Conservation (phyloP, 2,888 invertebrate species). For the Stenodema calcarata region DNA sequence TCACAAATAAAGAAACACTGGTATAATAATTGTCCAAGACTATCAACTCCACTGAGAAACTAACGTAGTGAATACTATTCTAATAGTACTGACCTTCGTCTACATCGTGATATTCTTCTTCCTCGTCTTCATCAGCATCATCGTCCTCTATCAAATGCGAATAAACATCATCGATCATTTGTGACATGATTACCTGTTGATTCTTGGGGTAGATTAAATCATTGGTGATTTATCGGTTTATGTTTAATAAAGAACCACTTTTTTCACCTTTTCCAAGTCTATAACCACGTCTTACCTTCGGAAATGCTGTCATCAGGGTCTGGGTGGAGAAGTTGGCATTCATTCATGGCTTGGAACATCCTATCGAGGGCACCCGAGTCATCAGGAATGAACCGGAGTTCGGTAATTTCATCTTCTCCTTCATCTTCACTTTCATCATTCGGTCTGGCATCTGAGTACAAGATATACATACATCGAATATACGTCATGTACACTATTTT, state of each 20-base stretch:
- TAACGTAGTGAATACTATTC: too few species aligned
- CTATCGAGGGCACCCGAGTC: constrained; percentile 69
- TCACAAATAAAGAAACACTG: too few species aligned
- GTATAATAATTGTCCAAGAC: too few species aligned
- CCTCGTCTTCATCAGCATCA: constrained; percentile 62
- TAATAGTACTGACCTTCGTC: too few species aligned
- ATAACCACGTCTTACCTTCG: constrained; percentile 54
- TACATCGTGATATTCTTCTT: constrained; percentile 63
- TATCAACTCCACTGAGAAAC: too few species aligned
- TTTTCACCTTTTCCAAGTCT: too few species aligned
- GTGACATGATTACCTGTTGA: too few species aligned
- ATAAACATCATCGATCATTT: constrained; percentile 58
- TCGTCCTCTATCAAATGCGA: constrained; percentile 62
- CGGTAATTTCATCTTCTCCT: constrained; percentile 68
- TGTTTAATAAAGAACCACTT: too few species aligned
- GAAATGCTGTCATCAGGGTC: constrained; percentile 70
- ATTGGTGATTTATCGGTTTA: too few species aligned
- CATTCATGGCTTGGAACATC: constrained; percentile 77
- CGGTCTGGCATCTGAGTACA: constrained; percentile 54
- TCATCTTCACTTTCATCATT: constrained; percentile 64
- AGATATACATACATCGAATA: too few species aligned
- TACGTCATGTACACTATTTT: too few species aligned
- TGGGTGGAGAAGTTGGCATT: constrained; percentile 81
- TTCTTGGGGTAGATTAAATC: too few species aligned
- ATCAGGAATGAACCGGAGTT: constrained; percentile 75